A percentile compares a stretch with the other conserved stretches of the same genome.
Conservation (phyloP, 2,113 vertebrate species). For the Bubo scandiacus region DNA sequence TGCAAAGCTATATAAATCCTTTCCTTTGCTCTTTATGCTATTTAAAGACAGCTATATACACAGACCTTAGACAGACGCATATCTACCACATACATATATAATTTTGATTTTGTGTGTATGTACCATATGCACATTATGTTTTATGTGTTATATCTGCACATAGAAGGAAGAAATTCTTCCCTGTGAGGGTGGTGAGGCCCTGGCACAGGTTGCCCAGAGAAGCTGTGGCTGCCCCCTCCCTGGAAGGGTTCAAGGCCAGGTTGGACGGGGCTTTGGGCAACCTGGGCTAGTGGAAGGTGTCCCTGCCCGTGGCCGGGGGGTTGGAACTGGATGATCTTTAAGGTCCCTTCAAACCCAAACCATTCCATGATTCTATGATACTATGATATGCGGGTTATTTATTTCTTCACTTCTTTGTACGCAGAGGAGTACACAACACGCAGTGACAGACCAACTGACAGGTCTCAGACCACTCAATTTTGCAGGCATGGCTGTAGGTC, state of each 20-base stretch:
- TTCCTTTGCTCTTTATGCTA: not conserved
- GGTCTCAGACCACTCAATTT: not conserved
- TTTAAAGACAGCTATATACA: not conserved
- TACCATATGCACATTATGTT: not conserved
- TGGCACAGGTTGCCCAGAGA: too few relatives aligned
- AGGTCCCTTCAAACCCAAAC: too few relatives aligned
- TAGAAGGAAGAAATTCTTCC: too few relatives aligned
- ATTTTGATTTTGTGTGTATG: not conserved
- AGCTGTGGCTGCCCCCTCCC: too few relatives aligned
- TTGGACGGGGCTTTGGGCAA: too few relatives aligned
- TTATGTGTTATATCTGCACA: not conserved
- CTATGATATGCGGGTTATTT: not conserved
- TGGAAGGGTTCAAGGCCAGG: too few relatives aligned
- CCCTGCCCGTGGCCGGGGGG: too few relatives aligned
- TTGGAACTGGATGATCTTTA: too few relatives aligned
- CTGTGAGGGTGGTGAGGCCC: too few relatives aligned
- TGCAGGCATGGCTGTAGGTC: not conserved
- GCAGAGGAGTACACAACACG: fast-evolving
- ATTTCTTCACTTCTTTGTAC: not conserved
- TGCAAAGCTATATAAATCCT: not conserved
- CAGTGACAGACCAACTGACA: not conserved
- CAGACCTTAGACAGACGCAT: not conserved
- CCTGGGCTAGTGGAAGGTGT: too few relatives aligned
- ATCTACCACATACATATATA: not conserved
- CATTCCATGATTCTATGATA: too few relatives aligned